phyloP scores from a whole-genome alignment of 2,797 vertebrate genomes.

The Rhyacichthys aspro region DNA sequence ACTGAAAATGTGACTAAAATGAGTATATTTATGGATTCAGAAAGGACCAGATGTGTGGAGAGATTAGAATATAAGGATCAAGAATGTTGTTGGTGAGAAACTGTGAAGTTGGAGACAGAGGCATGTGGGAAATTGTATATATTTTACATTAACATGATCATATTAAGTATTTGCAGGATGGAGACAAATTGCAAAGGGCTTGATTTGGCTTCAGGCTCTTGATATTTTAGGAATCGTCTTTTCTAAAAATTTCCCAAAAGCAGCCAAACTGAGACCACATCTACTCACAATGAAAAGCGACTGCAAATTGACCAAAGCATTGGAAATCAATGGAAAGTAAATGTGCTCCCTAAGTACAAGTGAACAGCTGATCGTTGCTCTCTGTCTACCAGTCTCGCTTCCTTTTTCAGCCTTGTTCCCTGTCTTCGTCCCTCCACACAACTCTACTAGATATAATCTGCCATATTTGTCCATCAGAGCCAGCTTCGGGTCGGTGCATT shows the following conservation, averaged over 20 bases:
- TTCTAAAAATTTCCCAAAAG: conserved; percentile 83
- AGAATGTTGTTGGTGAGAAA: no score
- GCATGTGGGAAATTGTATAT: no score
- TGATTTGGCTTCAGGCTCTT: not conserved
- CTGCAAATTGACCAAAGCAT: conserved; percentile 98
- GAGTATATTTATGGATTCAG: no score
- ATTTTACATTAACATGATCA: no score
- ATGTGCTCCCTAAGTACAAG: conserved; percentile 99
- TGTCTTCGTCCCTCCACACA: conserved; percentile 45
- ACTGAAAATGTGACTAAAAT: no score
- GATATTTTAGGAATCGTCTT: conserved; percentile 57
- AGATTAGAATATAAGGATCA: no score
- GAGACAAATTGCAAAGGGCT: not conserved
- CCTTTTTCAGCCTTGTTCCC: conserved; percentile 46
- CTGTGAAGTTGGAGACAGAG: no score
- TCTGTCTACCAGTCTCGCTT: conserved; percentile 61
- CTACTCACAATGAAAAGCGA: conserved; percentile 97
- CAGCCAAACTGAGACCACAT: conserved; percentile 96
- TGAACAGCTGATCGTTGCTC: conserved; percentile 95
- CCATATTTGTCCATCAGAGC: no score
- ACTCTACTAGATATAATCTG: conserved; percentile 1
- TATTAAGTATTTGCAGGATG: no score
- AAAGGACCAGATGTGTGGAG: no score
- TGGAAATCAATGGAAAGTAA: conserved; percentile 99
- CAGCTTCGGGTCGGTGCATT: no score